Base-by-base conservation (phyloP, 2,113 vertebrate species). In the Hiodon alosoides region DNA sequence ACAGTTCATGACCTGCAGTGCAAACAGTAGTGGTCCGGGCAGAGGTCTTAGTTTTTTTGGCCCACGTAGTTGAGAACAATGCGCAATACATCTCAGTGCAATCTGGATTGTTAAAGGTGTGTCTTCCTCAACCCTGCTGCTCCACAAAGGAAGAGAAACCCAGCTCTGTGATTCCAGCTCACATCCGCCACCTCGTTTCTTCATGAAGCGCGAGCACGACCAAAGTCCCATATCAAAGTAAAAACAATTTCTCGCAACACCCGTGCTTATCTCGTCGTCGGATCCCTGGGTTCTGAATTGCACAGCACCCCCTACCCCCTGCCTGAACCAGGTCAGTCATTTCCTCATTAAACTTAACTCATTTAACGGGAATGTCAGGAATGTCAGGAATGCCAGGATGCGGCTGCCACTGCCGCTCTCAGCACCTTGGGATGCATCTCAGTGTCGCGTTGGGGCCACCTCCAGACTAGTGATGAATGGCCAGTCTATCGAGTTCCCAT, bases 301-400 rank as follows among this genome's bases (percentile, higher is more conserved):
- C n/a, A n/a, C n/a, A n/a, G n/a, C n/a, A n/a, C n/a, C n/a, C n/a
- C n/a, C n/a, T n/a, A n/a, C n/a, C n/a, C n/a, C n/a, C n/a, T n/a
- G n/a, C n/a, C n/a, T n/a, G n/a, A n/a, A n/a, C 73, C 72, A 67
- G 13, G 65, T 67, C 74, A 61, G 81, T 86, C 83, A 87, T 87
- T 84, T 84, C 75, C 64, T 79, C 75, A 87, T 87, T 88, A 85
- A 84, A 84, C 16, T 87, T 83, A 84, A 84, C 88, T 87, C 85
- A 87, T 48, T 7, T 17, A 84, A 52, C 64, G 50, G 78, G 83
- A 86, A 85, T 88, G 84, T 85, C 75, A 77, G 82, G 85, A 89
- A 88, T 76, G 82, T 57, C 67, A 51, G 74, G 69, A 75, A 75
- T 60, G 31, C 31, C 31, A 2, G 31, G 31, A 31, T 79, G 72